Base-by-base conservation (phyloP, 2,797 vertebrate genomes). In the Thaleichthys pacificus region DNA sequence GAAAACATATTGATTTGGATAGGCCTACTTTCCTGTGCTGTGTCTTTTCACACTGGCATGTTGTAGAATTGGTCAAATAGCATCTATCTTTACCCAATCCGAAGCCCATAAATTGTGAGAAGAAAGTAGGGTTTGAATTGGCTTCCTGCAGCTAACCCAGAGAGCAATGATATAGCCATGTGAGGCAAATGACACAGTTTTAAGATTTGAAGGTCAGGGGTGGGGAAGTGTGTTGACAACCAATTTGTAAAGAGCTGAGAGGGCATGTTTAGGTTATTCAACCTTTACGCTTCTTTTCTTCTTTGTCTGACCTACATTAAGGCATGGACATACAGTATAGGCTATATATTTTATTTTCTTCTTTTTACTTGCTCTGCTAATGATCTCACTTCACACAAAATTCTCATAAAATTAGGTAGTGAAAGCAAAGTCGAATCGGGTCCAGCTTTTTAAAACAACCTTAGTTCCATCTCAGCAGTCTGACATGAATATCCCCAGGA, bases 181-280 rank as follows among this genome's bases (percentile, higher is more conserved):
- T 9, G 19, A 56, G 51, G 51, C 15, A 56, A 56, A 56, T 17
- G 19, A 56, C 15, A 56, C 51, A 6, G 19, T 56, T 56, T 56
- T 35, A 69, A 57, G n/a, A 62, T 32, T 24, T n/a, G 11, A 68
- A 57, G 51, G 66, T 69, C 61, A 74, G 30, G 63, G 15, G 2
- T 67, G 24, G n/a, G 12, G 42, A 12, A 60, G 68, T 38, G 30
- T 68, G 42, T 68, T 67, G 38, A 62, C 65, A 73, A 28, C 24
- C 38, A 11, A 74, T 74, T 57, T 69, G 60, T 63, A 62, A 69
- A 26, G 42, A 19, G 15, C 58, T 61, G 66, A 62, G 19, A 68
- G 57, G 57, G 7, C 65, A 62, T 51, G 35, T 30, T 17, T 61
- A n/a, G 57, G 30, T 19, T 58, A n/a, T 21, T 17, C 61, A 61